These are phyloP conservation scores for Acanthococcus lagerstroemiae DNA, from an alignment of 2,888 invertebrate species.

Conservation along the genomic window DNA sequence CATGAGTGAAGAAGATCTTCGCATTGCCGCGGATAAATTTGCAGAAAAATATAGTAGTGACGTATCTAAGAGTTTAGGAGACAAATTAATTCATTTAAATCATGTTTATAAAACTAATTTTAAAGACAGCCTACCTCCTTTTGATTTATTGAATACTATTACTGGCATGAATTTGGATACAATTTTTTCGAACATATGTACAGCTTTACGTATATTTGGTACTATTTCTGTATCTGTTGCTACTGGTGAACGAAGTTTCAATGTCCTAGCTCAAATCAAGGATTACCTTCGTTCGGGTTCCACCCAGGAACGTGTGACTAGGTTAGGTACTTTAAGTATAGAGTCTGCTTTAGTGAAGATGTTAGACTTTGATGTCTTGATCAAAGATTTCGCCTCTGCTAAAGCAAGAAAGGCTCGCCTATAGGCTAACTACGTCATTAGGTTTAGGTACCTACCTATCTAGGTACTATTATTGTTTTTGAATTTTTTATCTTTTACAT, in stretches of 20 bases:
- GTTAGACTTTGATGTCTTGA: neutral
- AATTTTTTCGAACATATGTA: slow-evolving; percentile 13
- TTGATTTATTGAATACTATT: neutral
- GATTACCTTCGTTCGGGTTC: slow-evolving; percentile 3
- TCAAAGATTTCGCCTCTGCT: neutral
- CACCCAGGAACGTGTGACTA: neutral
- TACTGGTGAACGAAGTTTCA: slow-evolving; percentile 9
- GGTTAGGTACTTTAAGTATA: neutral
- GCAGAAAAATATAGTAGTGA: neutral
- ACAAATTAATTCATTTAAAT: neutral
- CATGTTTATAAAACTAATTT: slow-evolving; percentile 1
- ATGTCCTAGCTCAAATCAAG: slow-evolving; percentile 5
- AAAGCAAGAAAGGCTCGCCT: neutral
- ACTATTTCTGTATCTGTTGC: slow-evolving; percentile 19
- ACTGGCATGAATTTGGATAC: neutral
- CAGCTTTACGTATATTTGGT: slow-evolving; percentile 14
- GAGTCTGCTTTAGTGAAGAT: neutral
- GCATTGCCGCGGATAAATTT: neutral
- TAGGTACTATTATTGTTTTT: no score
- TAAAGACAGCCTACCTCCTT: neutral
- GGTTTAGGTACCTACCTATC: no score
- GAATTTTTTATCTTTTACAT: no score
- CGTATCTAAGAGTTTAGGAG: neutral
- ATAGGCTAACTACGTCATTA: no score
- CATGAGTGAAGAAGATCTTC: neutral